A percentile compares a stretch with the other conserved stretches of the same genome.
phyloP scores from a whole-genome alignment of 37 sponge, comb jelly and placozoan species.

The Halisarca cf. caerulea region DNA sequence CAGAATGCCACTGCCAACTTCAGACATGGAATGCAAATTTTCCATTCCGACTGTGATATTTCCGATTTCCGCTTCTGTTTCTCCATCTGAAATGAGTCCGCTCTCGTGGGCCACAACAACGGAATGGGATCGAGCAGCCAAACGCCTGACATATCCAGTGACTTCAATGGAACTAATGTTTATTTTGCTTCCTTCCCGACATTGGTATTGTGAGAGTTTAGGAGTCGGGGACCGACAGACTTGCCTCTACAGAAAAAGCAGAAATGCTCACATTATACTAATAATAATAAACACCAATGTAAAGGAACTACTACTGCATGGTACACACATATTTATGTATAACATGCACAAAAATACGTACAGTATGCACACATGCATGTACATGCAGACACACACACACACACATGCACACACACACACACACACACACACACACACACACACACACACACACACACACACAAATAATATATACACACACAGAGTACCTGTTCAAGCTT shows the following conservation, averaged over 20 bases:
- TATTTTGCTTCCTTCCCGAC: slow-evolving; percentile 38
- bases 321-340: too few species aligned
- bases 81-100: slow-evolving; percentile 61
- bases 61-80: slow-evolving; percentile 47
- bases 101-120: slow-evolving; percentile 56
- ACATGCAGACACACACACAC: slow-evolving; percentile 17
- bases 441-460: slow-evolving; percentile 21
- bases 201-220: slow-evolving; percentile 25
- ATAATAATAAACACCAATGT: too few species aligned
- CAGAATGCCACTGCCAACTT: slow-evolving; percentile 21
- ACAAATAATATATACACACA: neutral
- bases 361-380: neutral
- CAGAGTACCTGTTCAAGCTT: neutral
- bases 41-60: slow-evolving; percentile 64
- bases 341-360: neutral
- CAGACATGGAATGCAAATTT: slow-evolving; percentile 46
- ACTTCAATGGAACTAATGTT: slow-evolving; percentile 18
- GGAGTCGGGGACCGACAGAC: neutral
- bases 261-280: too few species aligned
- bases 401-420: neutral
- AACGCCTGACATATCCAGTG: slow-evolving; percentile 22
- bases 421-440: neutral
- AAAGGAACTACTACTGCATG: neutral
- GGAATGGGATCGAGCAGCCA: slow-evolving; percentile 51
- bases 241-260: neutral